A percentile compares a stretch with the other conserved stretches of the same genome.
Conservation (phyloP, 1,140 invertebrate species). For the Drosophila tristis region DNA sequence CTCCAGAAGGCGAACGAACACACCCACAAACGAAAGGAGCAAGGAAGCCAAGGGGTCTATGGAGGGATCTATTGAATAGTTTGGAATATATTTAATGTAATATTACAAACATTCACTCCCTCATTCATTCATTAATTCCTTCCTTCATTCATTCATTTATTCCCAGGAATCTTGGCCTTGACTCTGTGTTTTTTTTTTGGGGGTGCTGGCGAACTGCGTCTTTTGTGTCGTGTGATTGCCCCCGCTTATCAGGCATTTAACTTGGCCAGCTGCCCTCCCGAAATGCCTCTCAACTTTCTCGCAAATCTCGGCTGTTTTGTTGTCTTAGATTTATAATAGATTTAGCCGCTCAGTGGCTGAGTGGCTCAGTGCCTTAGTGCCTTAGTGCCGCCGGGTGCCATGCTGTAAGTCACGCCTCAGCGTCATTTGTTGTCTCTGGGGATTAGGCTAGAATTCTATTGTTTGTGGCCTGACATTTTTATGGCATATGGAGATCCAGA, state of each 20-base stretch:
- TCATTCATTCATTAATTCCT: too few species aligned
- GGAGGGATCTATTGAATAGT: too few species aligned
- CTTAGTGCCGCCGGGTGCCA: background rate
- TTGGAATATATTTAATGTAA: too few species aligned
- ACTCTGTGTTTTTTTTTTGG: too few species aligned
- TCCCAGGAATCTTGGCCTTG: too few species aligned
- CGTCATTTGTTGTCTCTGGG: constrained; percentile 16
- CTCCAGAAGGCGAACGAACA: constrained; percentile 7
- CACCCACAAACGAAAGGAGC: background rate
- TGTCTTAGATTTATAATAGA: constrained; percentile 59
- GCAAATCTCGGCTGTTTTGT: constrained; percentile 37
- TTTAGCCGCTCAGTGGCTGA: constrained; percentile 1
- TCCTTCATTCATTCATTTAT: too few species aligned
- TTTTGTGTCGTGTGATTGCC: constrained; percentile 8
- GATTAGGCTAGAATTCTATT: constrained; percentile 32
- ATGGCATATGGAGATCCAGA: constrained; percentile 32
- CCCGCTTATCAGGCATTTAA: constrained; percentile 69
- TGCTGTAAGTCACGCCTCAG: constrained; percentile 72
- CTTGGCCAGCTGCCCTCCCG: constrained; percentile 38
- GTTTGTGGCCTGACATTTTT: constrained; percentile 32
- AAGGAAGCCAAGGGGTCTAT: too few species aligned
- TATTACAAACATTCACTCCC: too few species aligned
- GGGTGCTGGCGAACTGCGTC: constrained; percentile 18
- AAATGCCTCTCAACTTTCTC: constrained; percentile 16
- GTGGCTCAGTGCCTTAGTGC: too few species aligned